Base-by-base conservation (phyloP, 2,888 invertebrate genomes). In the Nipponacmea schrenckii region DNA sequence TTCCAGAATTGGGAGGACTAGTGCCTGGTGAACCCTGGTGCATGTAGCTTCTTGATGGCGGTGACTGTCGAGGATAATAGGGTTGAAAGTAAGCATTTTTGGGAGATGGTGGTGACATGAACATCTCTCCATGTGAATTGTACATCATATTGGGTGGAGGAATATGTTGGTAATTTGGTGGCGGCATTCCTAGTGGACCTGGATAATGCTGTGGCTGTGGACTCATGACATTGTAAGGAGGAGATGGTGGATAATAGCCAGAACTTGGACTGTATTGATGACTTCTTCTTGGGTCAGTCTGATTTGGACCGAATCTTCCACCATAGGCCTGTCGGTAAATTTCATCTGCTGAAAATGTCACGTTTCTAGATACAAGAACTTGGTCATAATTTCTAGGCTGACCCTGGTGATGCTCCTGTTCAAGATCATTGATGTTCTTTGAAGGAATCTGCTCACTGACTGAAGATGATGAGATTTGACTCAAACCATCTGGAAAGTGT, bases 281-380 rank as follows among this genome's bases (percentile, higher is more conserved):
- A 67, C 48, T 24, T 24, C 10, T 69, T 17, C 56, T 48, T 45
- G 31, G 45, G 39, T 27, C 64, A 17, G 44, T 39, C 27, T 26
- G 31, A 68, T 62, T 71, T 63, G 56, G 31, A 24, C 78, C 79
- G 10, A 39, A 39, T 39, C 39, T 39, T 39, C 39, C 39, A 39
- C 39, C 10, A 74, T 77, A 83, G 7, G 85, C 85, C 67, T 86
- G 82, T 14, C 78, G 74, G 72, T 86, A 86, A 64, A 86, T 86
- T 72, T 86, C 83, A 75, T 83, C 80, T 17, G 83, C 76, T n/a
- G 85, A 83, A 73, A 83, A 86, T 4, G 81, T 79, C 46, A 83
- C 80, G 70, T 81, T 83, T 70, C 77, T 78, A 14, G 82, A 74
- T 0, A 84, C 77, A 44, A 77, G 76, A 1, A 82, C 74, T 70